Evolutionary conservation across 2,888 invertebrate species (phyloP).

Genomic region (Pherbina coryleti): DNA sequence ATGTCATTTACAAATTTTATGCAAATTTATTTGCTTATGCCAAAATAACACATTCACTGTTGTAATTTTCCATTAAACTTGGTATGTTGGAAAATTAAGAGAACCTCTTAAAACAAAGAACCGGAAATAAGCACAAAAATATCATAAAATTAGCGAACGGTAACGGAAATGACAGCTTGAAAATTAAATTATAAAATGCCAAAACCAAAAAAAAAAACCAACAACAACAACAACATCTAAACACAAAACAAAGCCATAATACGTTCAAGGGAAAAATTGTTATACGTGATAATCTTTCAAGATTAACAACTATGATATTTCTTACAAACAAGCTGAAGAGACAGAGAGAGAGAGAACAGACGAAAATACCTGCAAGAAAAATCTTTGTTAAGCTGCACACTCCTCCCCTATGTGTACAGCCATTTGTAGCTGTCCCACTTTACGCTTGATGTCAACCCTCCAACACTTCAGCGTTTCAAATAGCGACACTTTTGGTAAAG

Average conservation of each 20-base stretch:
- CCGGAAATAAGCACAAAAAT: slow-evolving; percentile 6
- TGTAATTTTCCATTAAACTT: too few relatives aligned
- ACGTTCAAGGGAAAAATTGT: slow-evolving; percentile 1
- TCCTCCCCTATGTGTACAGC: too few relatives aligned
- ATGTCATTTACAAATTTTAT: background rate
- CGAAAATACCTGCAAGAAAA: too few relatives aligned
- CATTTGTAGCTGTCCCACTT: background rate
- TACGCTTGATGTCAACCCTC: background rate
- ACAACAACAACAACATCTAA: background rate
- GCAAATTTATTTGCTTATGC: too few relatives aligned
- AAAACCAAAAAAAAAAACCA: background rate
- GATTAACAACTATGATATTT: slow-evolving; percentile 13
- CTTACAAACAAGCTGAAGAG: too few relatives aligned
- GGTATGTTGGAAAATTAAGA: too few relatives aligned
- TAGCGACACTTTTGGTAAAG: slow-evolving; percentile 3
- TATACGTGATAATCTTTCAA: slow-evolving; percentile 21
- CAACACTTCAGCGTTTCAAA: background rate
- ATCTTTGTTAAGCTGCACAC: too few relatives aligned
- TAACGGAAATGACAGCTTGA: slow-evolving; percentile 13
- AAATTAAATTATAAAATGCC: background rate
- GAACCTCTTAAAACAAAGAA: background rate
- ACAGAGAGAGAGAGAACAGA: too few relatives aligned
- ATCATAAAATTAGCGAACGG: slow-evolving; percentile 32
- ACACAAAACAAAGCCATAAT: background rate
- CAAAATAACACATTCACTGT: too few relatives aligned